Base-by-base conservation (phyloP, 2,797 vertebrate species). In the Buphagus erythrorhynchus region DNA sequence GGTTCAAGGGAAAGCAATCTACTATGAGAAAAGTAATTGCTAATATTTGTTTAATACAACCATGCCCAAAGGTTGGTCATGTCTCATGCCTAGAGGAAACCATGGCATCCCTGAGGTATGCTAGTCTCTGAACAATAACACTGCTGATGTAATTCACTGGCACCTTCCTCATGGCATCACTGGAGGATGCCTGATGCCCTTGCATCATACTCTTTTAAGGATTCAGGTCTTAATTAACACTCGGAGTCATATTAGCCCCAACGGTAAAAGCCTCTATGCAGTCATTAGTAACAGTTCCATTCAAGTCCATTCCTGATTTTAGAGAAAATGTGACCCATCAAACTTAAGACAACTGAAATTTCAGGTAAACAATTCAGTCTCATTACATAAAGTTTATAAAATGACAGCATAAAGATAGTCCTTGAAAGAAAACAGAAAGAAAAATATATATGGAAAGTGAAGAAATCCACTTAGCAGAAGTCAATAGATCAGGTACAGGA, bases 181-280 rank as follows among this genome's bases (percentile, higher is more conserved):
- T 79, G 29, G 35, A 94, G 82, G 83, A 48, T 69, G 54, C 19
- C 72, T 43, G 55, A n/a, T 74, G 66, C 69, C 95, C 52, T 83
- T 97, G 42, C 58, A 96, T 67, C 90, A 96, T 58, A 35, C 24
- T 52, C 38, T 80, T 91, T 88, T 80, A 21, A 73, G 81, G 28
- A 95, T 94, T 91, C 67, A 40, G 43, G 45, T 91, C 80, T 95
- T 97, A 93, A 95, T 95, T 95, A 96, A 90, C 51, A 83, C 75
- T 68, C 92, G 45, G 73, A 88, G 54, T 75, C 82, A 85, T 76
- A 95, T 74, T 66, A 89, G 42, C 42, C 75, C 38, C 45, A 65
- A 16, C 2, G 4, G 46, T 76, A 90, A 90, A 79, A 75, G 25
- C 17, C n/a, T 59, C 28, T 54, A 28, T 40, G 43, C 38, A 65